These are phyloP conservation scores for Sphaerophoria taeniata DNA, from an alignment of 2,888 invertebrate species.

Conservation along the genomic window DNA sequence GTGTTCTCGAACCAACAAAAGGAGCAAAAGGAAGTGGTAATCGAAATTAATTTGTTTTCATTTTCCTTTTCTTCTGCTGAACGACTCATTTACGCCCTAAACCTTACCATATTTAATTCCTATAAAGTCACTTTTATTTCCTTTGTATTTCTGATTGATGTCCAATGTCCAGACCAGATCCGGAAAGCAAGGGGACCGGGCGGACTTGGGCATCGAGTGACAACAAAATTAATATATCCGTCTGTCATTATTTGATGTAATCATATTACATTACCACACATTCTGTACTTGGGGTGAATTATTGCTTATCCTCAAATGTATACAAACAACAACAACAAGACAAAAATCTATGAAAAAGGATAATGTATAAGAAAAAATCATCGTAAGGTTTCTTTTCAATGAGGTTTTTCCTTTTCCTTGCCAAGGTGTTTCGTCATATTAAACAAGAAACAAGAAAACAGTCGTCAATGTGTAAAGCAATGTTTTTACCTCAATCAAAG, in stretches of 20 bases:
- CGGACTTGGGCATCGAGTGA: conserved; percentile 60
- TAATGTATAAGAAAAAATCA: conserved; percentile 15
- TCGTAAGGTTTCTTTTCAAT: conserved; percentile 48
- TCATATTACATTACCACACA: conserved; percentile 38
- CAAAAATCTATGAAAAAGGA: conserved; percentile 22
- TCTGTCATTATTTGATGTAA: conserved; percentile 69
- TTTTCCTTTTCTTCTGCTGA: too few relatives aligned
- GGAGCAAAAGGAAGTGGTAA: too few relatives aligned
- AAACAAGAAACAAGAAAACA: too few relatives aligned
- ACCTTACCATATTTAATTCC: conserved; percentile 11
- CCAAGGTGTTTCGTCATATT: conserved; percentile 58
- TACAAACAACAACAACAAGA: neutral
- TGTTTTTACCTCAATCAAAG: conserved; percentile 62
- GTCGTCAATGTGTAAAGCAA: neutral
- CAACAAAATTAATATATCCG: conserved; percentile 52
- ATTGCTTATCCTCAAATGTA: conserved; percentile 10
- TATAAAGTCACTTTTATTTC: conserved; percentile 33
- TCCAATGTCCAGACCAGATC: conserved; percentile 56
- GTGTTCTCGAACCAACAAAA: too few relatives aligned
- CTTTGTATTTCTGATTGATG: conserved; percentile 61
- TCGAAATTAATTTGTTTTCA: conserved; percentile 65
- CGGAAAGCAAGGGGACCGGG: too few relatives aligned
- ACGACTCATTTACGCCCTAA: conserved; percentile 62
- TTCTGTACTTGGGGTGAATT: conserved; percentile 25
- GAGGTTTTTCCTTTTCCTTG: conserved; percentile 25